Conservation (phyloP, 1,140 invertebrate species). For the Semibalanus balanoides region DNA sequence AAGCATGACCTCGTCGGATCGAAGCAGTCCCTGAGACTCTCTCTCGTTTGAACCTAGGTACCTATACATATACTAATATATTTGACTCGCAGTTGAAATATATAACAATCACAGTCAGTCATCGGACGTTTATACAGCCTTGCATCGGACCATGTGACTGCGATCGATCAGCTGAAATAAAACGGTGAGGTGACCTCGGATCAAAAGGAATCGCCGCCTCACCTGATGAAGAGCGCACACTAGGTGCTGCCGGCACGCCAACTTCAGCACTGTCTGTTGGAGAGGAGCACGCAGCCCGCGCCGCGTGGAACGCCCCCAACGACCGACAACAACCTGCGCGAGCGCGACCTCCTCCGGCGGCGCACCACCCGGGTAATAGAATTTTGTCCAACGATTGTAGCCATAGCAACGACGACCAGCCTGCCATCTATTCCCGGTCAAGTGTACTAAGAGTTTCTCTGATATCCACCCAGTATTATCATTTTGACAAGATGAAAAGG, state of each 20-base stretch:
- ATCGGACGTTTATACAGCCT: too few species aligned
- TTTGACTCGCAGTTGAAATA: too few species aligned
- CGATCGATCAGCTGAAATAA: not conserved
- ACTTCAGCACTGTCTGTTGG: not conserved
- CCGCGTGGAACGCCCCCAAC: conserved; percentile 1
- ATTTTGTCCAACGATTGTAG: not conserved
- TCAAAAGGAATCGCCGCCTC: not conserved
- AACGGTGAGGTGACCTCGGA: too few species aligned
- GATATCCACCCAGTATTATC: too few species aligned
- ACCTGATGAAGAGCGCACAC: not conserved
- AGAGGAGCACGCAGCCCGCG: not conserved
- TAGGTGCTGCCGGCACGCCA: not conserved
- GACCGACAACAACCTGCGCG: not conserved
- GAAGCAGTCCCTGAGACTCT: too few species aligned
- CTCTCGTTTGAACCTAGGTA: too few species aligned
- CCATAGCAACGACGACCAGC: not conserved
- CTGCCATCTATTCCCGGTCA: not conserved
- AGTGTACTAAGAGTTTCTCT: not conserved
- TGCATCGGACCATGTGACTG: too few species aligned
- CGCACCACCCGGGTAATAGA: not conserved
- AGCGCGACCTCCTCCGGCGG: not conserved
- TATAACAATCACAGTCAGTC: too few species aligned
- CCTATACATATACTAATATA: too few species aligned
- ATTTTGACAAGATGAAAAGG: too few species aligned
- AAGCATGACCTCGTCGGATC: too few species aligned